Base-by-base conservation (phyloP, 1,140 invertebrate genomes). In the Nymphalis io region DNA sequence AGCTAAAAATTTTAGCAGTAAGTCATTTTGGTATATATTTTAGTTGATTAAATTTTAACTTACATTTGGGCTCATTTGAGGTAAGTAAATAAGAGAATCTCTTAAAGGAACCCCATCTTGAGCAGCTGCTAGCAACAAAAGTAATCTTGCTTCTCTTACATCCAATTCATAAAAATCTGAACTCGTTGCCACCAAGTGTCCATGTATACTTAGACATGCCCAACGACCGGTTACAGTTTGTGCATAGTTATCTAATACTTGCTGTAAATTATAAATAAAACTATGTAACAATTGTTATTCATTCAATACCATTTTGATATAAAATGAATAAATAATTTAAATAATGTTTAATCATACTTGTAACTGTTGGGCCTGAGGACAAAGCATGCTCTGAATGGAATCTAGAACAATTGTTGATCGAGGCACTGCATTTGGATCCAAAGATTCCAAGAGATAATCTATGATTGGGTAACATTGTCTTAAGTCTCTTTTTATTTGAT, bases 11-110 rank as follows among this genome's bases (percentile, higher is more conserved):
- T 6, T 33, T 33, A 33, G 6, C 1, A 33, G 8, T 44, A 4
- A 11, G 2, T 0, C 40, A 44, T 44, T 44, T n/a, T n/a, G n/a
- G n/a, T n/a, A 44, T 12, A 53, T 18, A 12, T 57, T 57, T 23
- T 21, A 20, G 11, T 21, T 13, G 0, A 2, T 57, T 40, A 39
- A 16, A 1, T 10, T 6, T 64, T 42, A 10, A 87, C 92, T 93
- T 93, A 96, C 96, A 83, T 94, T 95, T 39, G 96, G 96, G 85
- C 96, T 97, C 85, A 95, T 96, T 51, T 95, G 93, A 8, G 96
- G 96, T 33, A 97, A 90, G 91, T 96, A 98, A 10, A 97, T 94
- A 10, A 96, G 95, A 44, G 96, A 93, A 87, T 98, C 96, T 75
- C 94, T 92, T 0, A 95, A 92, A 1, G 95, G 94, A 21, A 93